phyloP scores from a whole-genome alignment of 2,888 invertebrate species.

The Euzetes globulus region DNA sequence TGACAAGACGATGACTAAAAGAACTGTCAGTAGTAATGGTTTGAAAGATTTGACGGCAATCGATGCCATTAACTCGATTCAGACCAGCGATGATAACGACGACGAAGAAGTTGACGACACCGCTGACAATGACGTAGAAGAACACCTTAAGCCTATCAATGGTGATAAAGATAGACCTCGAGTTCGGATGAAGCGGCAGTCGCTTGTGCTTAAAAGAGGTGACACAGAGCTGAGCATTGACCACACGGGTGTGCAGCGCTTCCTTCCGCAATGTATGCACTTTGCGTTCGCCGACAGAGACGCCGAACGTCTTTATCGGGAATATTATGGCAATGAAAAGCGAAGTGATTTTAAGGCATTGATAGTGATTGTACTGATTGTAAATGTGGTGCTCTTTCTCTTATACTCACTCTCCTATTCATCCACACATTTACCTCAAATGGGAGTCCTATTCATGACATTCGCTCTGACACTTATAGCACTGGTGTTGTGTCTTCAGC shows the following conservation, averaged over 20 bases:
- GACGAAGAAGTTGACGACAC: not conserved
- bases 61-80: not conserved
- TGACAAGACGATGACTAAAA: constrained; percentile 16
- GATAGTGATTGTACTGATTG: constrained; percentile 53
- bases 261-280: constrained; percentile 44
- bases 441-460: constrained; percentile 48
- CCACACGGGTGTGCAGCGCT: constrained; percentile 41
- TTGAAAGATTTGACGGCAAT: constrained; percentile 10
- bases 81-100: not conserved
- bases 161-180: constrained; percentile 22
- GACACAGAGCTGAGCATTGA: constrained; percentile 41
- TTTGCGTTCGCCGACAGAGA: constrained; percentile 57
- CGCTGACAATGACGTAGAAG: constrained; percentile 11
- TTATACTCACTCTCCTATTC: constrained; percentile 36
- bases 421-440: constrained; percentile 46
- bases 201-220: constrained; percentile 29
- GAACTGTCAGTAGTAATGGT: constrained; percentile 20
- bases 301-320: constrained; percentile 62
- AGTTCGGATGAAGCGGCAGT: constrained; percentile 29
- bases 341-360: constrained; percentile 60
- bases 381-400: constrained; percentile 39
- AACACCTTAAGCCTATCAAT: constrained; percentile 32
- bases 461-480: constrained; percentile 44
- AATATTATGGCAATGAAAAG: constrained; percentile 64
- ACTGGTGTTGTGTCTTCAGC: constrained; percentile 26